Evolutionary conservation across 1,140 invertebrate species (phyloP).

Genomic region (Bombus difficillimus): DNA sequence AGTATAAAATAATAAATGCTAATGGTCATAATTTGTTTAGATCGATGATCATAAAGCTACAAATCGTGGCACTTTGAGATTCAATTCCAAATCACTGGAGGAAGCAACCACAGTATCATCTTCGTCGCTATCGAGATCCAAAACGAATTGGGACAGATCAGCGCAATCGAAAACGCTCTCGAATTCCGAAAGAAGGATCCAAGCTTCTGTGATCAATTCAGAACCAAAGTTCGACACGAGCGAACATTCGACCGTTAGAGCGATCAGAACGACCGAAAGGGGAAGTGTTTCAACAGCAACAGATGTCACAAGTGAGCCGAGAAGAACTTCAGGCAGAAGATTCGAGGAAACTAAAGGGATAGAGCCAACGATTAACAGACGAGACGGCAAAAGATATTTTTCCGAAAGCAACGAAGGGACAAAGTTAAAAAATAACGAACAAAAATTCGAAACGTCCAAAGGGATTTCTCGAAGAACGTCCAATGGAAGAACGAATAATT

Average conservation of each 20-base stretch:
- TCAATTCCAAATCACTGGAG: constrained; percentile 64
- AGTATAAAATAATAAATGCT: not conserved
- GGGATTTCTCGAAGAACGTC: constrained; percentile 10
- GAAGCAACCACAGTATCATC: constrained; percentile 54
- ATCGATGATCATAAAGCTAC: constrained; percentile 66
- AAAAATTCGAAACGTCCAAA: not conserved
- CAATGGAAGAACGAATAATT: not conserved
- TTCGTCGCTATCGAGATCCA: constrained; percentile 27
- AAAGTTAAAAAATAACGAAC: not conserved
- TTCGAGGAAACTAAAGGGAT: not conserved
- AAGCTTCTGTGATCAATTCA: not conserved
- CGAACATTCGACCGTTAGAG: not conserved
- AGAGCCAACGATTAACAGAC: constrained; percentile 4
- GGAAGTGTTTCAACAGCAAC: not conserved
- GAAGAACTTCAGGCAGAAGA: not conserved
- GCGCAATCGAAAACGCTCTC: not conserved
- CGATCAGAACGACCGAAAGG: not conserved
- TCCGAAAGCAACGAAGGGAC: not conserved
- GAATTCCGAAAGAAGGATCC: not conserved
- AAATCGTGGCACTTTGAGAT: constrained; percentile 70
- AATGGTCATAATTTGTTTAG: constrained; percentile 57
- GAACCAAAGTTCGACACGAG: not conserved
- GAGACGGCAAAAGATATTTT: constrained; percentile 26
- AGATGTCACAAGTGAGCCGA: not conserved
- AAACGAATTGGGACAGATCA: constrained; percentile 7